Evolutionary conservation across 2,888 invertebrate genomes (phyloP), one percentile per base, ranked within the genome.

Genomic region (Zaprionus obscuricornis): DNA sequence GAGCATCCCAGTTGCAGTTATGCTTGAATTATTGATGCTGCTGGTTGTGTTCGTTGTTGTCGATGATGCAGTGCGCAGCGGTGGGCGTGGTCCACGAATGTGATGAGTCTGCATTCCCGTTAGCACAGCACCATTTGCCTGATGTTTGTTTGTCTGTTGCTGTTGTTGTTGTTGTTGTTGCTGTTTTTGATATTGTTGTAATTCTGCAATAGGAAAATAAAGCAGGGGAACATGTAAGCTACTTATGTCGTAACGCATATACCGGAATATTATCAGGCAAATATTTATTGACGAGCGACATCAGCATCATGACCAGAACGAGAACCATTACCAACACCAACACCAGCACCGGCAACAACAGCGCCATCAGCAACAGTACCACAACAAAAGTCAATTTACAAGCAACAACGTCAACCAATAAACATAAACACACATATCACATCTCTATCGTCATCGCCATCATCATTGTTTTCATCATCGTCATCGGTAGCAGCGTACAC

Each of bases 81-180:
- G 90, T 65, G 90, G 90, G 46, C 90, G 82, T 62, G 90, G 90
- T 17, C 90, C 89, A 20, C 90, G 87, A 86, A 90, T 88, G 56
- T 90, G 88, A 77, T 89, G 89, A 16, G 77, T 16, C 31, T 86
- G 88, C 65, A 83, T 69, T 18, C 88, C 86, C 34, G 84, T 86
- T 50, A 89, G 69, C 50, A 88, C 83, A 65, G 75, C 77, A 11
- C 90, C 90, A 64, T 90, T 90, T 14, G 89, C 85, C 71, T 89
- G 89, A 69, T 88, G 86, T 74, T 89, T 90, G 72, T 69, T 84
- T 64, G 83, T 66, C 65, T 88, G 89, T 56, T 87, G 88, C 40
- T 81, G 79, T 10, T 85, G 82, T 3, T 78, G 73, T 58, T 85
- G 86, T 22, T 84, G 86, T 22, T 74, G 70, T 14, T 78, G 73